Conservation (phyloP, 2,797 vertebrate species). For the Clarias platycephalus region DNA sequence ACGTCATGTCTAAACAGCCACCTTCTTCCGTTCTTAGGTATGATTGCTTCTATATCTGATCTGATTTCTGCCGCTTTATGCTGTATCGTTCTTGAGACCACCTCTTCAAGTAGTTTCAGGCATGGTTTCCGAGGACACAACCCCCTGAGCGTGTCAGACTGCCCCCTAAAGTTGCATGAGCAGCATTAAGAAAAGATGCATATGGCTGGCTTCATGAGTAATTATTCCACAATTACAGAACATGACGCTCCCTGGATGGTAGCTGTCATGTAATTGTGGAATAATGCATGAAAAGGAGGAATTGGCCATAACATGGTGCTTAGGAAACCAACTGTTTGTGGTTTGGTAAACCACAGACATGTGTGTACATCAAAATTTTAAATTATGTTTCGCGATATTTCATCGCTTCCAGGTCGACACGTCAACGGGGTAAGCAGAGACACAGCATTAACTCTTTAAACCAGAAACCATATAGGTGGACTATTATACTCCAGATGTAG, state of each 20-base stretch:
- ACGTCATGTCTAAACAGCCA: too few species aligned
- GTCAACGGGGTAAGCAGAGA: background rate
- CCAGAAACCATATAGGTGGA: constrained; percentile 10
- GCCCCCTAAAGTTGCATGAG: background rate
- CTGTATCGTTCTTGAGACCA: too few species aligned
- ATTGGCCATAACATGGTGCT: background rate
- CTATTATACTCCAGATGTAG: constrained; percentile 12
- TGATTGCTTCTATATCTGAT: too few species aligned
- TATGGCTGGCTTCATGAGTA: background rate
- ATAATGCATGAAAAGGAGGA: background rate
- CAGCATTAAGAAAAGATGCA: background rate
- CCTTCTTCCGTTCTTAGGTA: too few species aligned
- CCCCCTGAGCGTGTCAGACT: background rate
- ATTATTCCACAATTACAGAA: background rate
- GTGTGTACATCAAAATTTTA: background rate
- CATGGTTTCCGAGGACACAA: too few species aligned
- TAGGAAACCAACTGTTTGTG: background rate
- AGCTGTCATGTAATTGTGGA: background rate
- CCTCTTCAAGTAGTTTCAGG: too few species aligned
- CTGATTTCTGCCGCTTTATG: too few species aligned
- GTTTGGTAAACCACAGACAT: background rate
- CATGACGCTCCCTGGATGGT: background rate
- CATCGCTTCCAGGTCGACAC: background rate
- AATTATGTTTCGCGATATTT: background rate
- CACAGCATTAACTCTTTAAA: background rate